Conservation (phyloP, 2,888 invertebrate species). For the Epinotia demarniana region DNA sequence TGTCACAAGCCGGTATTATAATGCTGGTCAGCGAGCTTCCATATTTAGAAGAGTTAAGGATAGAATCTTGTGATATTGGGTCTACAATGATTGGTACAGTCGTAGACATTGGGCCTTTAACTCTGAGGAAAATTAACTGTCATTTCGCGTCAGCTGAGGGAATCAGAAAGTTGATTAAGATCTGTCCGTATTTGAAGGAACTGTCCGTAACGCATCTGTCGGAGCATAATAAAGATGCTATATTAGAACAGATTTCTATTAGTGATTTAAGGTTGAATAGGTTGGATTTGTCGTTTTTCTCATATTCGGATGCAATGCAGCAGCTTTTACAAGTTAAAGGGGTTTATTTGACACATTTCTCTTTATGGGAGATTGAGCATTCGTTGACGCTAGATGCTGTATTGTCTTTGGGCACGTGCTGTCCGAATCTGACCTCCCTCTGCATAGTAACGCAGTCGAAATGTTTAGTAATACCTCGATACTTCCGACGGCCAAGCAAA, state of each 20-base stretch:
- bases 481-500: conserved; percentile 63
- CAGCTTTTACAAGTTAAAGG: conserved; percentile 73
- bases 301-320: conserved; percentile 72
- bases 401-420: conserved; percentile 69
- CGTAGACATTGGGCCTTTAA: conserved; percentile 70
- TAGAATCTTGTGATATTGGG: conserved; percentile 81
- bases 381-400: conserved; percentile 72
- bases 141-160: conserved; percentile 78
- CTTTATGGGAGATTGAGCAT: conserved; percentile 78
- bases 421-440: conserved; percentile 74
- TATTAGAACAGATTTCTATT: conserved; percentile 71
- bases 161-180: conserved; percentile 72
- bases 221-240: conserved; percentile 74
- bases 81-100: conserved; percentile 74
- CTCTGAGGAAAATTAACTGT: conserved; percentile 76
- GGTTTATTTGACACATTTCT: conserved; percentile 74
- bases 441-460: conserved; percentile 77
- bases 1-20: conserved; percentile 77
- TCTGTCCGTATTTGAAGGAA: conserved; percentile 76
- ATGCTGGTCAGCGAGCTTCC: conserved; percentile 73
- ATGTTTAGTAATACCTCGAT: conserved; percentile 68
- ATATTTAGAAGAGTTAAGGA: conserved; percentile 73
- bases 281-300: conserved; percentile 78
- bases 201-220: conserved; percentile 77
- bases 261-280: conserved; percentile 71